Conservation (phyloP, 2,888 invertebrate species). For the Drosophila nr. perissopoda region DNA sequence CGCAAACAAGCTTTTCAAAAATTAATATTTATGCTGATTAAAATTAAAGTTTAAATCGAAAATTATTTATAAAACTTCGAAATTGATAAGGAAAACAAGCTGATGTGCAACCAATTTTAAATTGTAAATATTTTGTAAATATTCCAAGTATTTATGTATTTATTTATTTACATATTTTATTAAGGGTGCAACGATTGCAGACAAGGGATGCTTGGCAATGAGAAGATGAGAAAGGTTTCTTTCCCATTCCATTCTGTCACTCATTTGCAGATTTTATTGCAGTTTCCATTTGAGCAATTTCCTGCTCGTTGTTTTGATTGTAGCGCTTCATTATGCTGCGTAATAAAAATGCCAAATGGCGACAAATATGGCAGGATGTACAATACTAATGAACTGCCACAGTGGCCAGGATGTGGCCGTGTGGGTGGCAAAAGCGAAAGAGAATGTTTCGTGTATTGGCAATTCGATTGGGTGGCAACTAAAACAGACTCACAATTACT, state of each 20-base stretch:
- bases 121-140: not conserved
- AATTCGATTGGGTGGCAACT: conserved; percentile 28
- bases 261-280: conserved; percentile 28
- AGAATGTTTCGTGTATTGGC: conserved; percentile 35
- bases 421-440: not conserved
- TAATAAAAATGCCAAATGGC: conserved; percentile 68
- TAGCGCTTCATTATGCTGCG: conserved; percentile 51
- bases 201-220: conserved; percentile 20
- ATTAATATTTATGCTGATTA: not conserved
- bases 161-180: not conserved
- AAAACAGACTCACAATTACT: conserved; percentile 11
- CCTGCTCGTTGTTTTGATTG: conserved; percentile 21
- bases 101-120: not conserved
- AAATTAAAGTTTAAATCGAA: not conserved
- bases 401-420: conserved; percentile 34
- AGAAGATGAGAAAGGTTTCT: not conserved
- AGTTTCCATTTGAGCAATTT: conserved; percentile 20
- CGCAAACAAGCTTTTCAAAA: not conserved
- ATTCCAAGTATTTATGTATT: not conserved
- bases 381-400: conserved; percentile 75
- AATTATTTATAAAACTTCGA: too few relatives aligned
- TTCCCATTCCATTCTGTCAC: not conserved
- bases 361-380: conserved; percentile 73
- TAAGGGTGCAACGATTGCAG: conserved; percentile 19
- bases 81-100: not conserved